These are phyloP conservation scores for Megaleporinus macrocephalus DNA, from an alignment of 2,113 vertebrate genomes.

Conservation along the genomic window DNA sequence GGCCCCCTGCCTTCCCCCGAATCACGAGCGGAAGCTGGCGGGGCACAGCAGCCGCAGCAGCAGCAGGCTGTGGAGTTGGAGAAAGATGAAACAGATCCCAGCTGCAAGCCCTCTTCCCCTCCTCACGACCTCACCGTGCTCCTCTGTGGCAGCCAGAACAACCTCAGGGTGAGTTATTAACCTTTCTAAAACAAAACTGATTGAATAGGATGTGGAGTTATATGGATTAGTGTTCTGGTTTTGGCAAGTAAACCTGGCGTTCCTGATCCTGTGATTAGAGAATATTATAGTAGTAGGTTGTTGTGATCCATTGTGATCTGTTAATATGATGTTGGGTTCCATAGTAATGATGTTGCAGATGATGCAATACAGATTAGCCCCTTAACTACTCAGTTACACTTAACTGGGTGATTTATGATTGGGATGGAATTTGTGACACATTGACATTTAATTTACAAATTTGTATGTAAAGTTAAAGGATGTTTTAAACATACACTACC, in stretches of 20 bases:
- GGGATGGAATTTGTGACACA: too few species aligned
- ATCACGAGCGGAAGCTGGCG: constrained; percentile 17
- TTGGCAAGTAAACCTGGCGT: constrained; percentile 7
- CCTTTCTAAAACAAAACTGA: background rate
- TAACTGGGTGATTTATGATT: too few species aligned
- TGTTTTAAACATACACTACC: too few species aligned
- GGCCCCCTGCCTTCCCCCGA: constrained; percentile 9
- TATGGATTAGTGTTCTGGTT: background rate
- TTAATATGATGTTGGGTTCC: too few species aligned
- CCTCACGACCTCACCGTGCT: constrained; percentile 42
- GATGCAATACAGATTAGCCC: too few species aligned
- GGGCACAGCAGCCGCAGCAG: background rate
- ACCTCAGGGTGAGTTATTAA: constrained; percentile 70
- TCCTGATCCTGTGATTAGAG: background rate
- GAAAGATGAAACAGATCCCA: constrained; percentile 22
- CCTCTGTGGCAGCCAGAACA: constrained; percentile 65
- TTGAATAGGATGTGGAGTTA: background rate
- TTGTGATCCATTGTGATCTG: background rate
- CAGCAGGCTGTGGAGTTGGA: background rate
- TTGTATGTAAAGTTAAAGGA: too few species aligned
- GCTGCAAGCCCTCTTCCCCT: constrained; percentile 36
- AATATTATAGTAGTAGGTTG: background rate
- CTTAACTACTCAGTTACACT: too few species aligned
- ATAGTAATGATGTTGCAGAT: too few species aligned
- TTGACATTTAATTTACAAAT: too few species aligned